Percentiles rank a stretch among this genome's conserved stretches.
phyloP scores from a whole-genome alignment of 2,888 invertebrate genomes.

The Drosophila fungiperda region DNA sequence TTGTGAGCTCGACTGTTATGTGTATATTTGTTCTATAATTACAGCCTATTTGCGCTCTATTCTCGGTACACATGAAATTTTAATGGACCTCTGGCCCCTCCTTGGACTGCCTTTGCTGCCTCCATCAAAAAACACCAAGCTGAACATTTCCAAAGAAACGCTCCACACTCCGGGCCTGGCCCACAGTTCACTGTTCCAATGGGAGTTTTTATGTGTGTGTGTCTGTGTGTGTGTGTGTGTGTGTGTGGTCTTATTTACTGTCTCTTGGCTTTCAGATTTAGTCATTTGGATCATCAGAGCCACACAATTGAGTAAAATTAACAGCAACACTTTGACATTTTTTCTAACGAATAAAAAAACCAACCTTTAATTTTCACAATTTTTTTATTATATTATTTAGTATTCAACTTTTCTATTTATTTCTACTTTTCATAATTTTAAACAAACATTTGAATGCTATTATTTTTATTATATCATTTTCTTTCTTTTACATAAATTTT shows the following conservation, averaged over 20 bases:
- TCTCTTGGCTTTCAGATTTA: constrained; percentile 46
- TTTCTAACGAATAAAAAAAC: background rate
- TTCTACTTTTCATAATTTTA: background rate
- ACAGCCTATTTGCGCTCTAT: constrained; percentile 74
- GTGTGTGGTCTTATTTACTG: constrained; percentile 55
- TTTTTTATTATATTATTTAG: background rate
- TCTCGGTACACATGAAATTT: constrained; percentile 71
- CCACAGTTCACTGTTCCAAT: constrained; percentile 8
- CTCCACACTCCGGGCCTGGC: constrained; percentile 2
- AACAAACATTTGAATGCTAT: background rate
- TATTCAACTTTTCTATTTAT: background rate
- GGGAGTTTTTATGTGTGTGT: background rate
- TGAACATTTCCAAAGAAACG: constrained; percentile 55
- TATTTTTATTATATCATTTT: background rate
- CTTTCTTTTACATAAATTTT: background rate
- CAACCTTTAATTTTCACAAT: background rate
- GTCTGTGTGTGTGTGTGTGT: constrained; percentile 31
- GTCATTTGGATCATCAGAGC: constrained; percentile 60
- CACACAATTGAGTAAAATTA: background rate
- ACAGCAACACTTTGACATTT: background rate
- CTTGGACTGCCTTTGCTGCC: background rate
- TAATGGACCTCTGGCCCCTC: constrained; percentile 57
- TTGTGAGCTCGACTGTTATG: constrained; percentile 45
- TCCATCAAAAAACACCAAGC: constrained; percentile 9
- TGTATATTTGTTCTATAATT: constrained; percentile 72